These are phyloP conservation scores for Gastrophryne carolinensis DNA, from an alignment of 2,797 vertebrate genomes.

Conservation along the genomic window DNA sequence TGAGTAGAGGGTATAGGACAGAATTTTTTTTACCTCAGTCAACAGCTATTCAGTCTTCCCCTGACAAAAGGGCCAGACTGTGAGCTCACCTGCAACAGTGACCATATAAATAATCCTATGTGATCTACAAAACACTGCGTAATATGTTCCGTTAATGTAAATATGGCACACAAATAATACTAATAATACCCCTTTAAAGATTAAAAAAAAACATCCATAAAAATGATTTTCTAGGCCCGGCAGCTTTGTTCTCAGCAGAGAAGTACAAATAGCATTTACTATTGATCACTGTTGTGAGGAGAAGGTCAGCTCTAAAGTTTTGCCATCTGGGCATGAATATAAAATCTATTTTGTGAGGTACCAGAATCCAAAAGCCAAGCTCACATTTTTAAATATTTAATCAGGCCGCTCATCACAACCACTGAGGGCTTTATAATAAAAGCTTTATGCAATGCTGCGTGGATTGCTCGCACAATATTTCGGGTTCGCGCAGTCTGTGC, in stretches of 20 bases:
- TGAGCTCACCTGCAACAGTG: no score
- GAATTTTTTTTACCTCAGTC: no score
- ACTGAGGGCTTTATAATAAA: not conserved
- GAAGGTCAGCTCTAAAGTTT: conserved; percentile 40
- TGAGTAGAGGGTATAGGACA: no score
- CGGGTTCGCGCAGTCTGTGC: not conserved
- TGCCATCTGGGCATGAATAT: conserved; percentile 42
- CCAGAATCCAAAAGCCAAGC: conserved; percentile 6
- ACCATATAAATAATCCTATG: no score
- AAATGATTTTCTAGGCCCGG: conserved; percentile 25
- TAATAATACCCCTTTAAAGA: not conserved
- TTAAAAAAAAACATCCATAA: conserved; percentile 15
- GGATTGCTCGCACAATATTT: not conserved
- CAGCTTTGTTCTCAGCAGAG: conserved; percentile 33
- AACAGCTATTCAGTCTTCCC: no score
- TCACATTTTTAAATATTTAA: conserved; percentile 25
- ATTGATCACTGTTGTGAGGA: conserved; percentile 36
- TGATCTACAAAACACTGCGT: no score
- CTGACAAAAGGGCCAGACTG: no score
- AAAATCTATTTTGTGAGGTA: conserved; percentile 31
- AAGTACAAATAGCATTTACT: conserved; percentile 40
- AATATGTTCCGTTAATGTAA: no score
- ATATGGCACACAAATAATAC: not conserved
- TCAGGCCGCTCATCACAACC: conserved; percentile 16
- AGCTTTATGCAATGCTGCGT: not conserved